Evolutionary conservation across 2,797 vertebrate genomes (phyloP).

Genomic region (Hyperoplus lanceolatus): DNA sequence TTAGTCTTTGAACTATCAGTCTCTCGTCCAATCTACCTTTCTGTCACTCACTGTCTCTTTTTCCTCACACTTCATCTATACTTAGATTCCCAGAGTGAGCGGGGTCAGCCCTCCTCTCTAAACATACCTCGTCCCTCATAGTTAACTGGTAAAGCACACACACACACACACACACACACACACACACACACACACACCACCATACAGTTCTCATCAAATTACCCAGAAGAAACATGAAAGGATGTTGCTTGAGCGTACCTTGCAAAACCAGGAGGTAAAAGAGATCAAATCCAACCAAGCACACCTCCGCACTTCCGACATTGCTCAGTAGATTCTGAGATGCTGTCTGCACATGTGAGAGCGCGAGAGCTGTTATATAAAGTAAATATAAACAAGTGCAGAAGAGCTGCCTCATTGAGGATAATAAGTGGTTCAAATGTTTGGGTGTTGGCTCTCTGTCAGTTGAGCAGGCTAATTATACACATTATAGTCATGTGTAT

Average conservation of each 20-base stretch:
- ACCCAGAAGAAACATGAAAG: conserved; percentile 5
- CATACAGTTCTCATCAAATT: background rate
- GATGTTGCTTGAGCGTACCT: conserved; percentile 4
- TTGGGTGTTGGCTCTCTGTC: conserved; percentile 55
- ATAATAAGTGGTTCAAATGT: conserved; percentile 41
- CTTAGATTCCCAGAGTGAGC: conserved; percentile 58
- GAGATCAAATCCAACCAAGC: conserved; percentile 4
- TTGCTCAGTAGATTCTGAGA: background rate
- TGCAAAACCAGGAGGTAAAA: background rate
- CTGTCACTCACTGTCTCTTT: conserved; percentile 57
- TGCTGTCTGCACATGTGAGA: background rate
- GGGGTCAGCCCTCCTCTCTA: conserved; percentile 27
- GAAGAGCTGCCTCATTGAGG: conserved; percentile 33
- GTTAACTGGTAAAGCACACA: conserved; percentile 8
- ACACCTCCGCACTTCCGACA: conserved; percentile 8
- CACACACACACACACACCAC: background rate
- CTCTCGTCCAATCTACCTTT: conserved; percentile 45
- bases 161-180: conserved; percentile 6
- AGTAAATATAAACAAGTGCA: conserved; percentile 34
- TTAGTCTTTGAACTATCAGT: conserved; percentile 31
- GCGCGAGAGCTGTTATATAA: conserved; percentile 19
- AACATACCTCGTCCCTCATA: conserved; percentile 33
- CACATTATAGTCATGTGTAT: conserved; percentile 22
- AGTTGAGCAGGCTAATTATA: conserved; percentile 51
- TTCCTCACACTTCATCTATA: conserved; percentile 65